phyloP scores from a whole-genome alignment of 2,797 vertebrate species.

The Platyrinchus mystaceus region DNA sequence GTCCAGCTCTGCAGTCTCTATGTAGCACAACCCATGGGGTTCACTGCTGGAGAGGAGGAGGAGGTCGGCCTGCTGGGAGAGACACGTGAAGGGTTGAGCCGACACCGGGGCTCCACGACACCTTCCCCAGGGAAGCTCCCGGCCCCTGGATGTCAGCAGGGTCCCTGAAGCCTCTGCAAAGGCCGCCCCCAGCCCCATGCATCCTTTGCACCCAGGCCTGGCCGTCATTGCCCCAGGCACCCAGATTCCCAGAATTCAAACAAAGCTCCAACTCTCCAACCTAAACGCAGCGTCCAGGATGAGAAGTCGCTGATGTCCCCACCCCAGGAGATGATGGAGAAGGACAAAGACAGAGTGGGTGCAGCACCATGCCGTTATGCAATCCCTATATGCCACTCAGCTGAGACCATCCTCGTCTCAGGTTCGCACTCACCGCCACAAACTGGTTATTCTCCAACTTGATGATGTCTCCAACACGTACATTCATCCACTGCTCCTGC shows the following conservation, averaged over 20 bases:
- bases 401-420: accelerated
- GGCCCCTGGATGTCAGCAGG: not conserved
- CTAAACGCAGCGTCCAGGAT: not conserved
- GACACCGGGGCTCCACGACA: accelerated
- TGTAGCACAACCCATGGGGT: slow-evolving; percentile 95
- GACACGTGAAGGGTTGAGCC: not conserved
- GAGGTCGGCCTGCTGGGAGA: slow-evolving; percentile 87
- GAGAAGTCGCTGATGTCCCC: not conserved
- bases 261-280: not conserved
- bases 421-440: slow-evolving; percentile 84
- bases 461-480: slow-evolving; percentile 92
- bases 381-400: no score
- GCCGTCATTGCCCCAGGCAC: accelerated
- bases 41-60: slow-evolving; percentile 94
- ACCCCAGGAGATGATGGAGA: not conserved
- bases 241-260: not conserved
- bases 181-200: not conserved
- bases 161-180: not conserved
- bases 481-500: slow-evolving; percentile 95
- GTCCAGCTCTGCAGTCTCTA: slow-evolving; percentile 95
- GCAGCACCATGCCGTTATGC: not conserved
- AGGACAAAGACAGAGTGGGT: not conserved
- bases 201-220: not conserved
- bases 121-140: not conserved
- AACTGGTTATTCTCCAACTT: slow-evolving; percentile 96